These are phyloP conservation scores for Rhizomys pruinosus DNA, from an alignment of 2,113 vertebrate species.

Conservation along the genomic window DNA sequence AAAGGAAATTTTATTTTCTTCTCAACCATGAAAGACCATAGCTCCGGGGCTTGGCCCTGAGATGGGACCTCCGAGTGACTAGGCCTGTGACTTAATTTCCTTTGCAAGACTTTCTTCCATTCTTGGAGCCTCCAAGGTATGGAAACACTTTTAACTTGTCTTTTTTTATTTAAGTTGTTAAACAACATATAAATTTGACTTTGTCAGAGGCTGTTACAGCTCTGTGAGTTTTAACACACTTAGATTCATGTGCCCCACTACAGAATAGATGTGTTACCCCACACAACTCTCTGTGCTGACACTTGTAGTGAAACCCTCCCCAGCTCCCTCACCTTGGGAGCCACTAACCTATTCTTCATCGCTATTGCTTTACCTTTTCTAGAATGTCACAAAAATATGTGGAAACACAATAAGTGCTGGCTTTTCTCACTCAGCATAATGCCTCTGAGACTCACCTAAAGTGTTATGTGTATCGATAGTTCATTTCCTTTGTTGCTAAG, in stretches of 20 bases:
- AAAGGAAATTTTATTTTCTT: not conserved
- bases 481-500: not conserved
- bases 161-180: not conserved
- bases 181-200: conserved; percentile 21
- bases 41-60: not conserved
- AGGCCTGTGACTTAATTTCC: not conserved
- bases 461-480: not conserved
- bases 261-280: not conserved
- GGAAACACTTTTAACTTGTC: not conserved
- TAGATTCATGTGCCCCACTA: not conserved
- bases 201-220: not conserved
- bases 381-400: not conserved
- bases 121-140: not conserved
- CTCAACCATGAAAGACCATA: not conserved
- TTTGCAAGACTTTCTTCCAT: not conserved
- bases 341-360: not conserved
- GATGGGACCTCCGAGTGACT: not conserved
- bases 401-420: not conserved
- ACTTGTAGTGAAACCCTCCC: not conserved
- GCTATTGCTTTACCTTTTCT: not conserved
- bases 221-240: not conserved
- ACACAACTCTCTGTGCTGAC: not conserved
- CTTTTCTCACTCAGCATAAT: not conserved
- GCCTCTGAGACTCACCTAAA: not conserved
- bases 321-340: not conserved